Evolutionary conservation across 2,888 invertebrate species (phyloP), one percentile per base, ranked within the genome.

Genomic region (Agrenia bidenticulata): DNA sequence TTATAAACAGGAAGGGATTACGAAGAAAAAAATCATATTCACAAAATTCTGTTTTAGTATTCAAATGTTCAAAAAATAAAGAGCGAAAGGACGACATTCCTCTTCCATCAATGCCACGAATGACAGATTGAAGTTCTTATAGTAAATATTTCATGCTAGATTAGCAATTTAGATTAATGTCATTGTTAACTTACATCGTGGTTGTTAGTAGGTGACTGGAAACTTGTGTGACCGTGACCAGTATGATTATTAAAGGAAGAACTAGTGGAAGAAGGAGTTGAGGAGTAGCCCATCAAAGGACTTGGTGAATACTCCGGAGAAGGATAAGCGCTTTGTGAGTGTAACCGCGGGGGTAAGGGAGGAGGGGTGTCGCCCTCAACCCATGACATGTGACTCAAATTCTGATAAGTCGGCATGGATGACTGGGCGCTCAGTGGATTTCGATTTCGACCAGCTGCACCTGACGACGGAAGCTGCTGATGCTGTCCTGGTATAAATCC

Each of bases 391-490:
- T 61, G 64, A 61, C 55, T 64, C 15, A 65, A 55, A 37, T 65
- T 65, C 39, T 72, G 63, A 42, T 69, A 74, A 19, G 67, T 49
- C 11, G 70, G 53, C 11, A 67, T 67, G 15, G 70, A 67, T 13
- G 63, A 61, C 17, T 70, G 71, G 11, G 64, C 61, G 64, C 69
- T 72, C 54, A 75, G 51, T 24, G 75, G 75, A 65, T 75, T 75
- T 23, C 73, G 49, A 58, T 73, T 70, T 50, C 73, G 60, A 24
- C 64, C 64, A 21, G 65, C 60, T 55, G 63, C 58, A 89, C 86
- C 69, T 77, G 78, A 80, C 77, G 87, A 80, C 78, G 78, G 64
- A 66, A 61, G 69, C 59, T 49, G 79, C 79, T 32, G 79, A 78
- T 32, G 80, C 79, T 69, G 23, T 74, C 67, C 27, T 75, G 74